A percentile compares a stretch with the other conserved stretches of the same genome.
phyloP scores from a whole-genome alignment of 1,140 invertebrate genomes.

The Ganaspis sp. region DNA sequence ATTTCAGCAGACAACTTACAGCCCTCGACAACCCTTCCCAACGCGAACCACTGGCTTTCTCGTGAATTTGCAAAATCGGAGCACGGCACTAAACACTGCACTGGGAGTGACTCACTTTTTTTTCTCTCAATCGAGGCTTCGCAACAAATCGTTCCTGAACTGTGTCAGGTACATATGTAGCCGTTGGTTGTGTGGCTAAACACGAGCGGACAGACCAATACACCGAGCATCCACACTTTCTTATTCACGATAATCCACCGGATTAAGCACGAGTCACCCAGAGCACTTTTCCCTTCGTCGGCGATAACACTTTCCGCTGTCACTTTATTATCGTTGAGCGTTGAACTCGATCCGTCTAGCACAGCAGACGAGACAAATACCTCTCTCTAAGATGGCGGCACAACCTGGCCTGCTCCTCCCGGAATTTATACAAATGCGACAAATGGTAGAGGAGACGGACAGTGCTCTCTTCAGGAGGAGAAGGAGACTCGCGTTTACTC shows the following conservation, averaged over 20 bases:
- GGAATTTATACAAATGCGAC: conserved; percentile 64
- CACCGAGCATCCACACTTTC: conserved; percentile 7
- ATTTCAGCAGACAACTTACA: conserved; percentile 40
- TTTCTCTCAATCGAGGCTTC: not conserved
- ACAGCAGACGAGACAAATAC: conserved; percentile 45
- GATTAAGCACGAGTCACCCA: not conserved
- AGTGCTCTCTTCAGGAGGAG: conserved; percentile 33
- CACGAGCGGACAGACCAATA: not conserved
- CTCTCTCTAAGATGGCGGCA: conserved; percentile 71
- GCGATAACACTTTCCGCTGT: conserved; percentile 44
- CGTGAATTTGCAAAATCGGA: not conserved
- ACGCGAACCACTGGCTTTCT: conserved; percentile 23
- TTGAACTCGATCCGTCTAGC: conserved; percentile 34
- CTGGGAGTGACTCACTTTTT: conserved; percentile 18
- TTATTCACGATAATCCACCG: not conserved
- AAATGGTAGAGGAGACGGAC: conserved; percentile 50
- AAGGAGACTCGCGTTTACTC: conserved; percentile 29
- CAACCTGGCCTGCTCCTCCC: conserved; percentile 42
- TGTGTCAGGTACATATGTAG: conserved; percentile 25
- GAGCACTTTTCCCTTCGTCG: conserved; percentile 29
- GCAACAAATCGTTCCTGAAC: not conserved
- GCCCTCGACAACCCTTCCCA: conserved; percentile 33
- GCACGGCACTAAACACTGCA: not conserved
- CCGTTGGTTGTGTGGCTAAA: not conserved
- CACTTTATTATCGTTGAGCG: conserved; percentile 33